Conservation (phyloP, 1,140 invertebrate species). For the Drosophila sp. region DNA sequence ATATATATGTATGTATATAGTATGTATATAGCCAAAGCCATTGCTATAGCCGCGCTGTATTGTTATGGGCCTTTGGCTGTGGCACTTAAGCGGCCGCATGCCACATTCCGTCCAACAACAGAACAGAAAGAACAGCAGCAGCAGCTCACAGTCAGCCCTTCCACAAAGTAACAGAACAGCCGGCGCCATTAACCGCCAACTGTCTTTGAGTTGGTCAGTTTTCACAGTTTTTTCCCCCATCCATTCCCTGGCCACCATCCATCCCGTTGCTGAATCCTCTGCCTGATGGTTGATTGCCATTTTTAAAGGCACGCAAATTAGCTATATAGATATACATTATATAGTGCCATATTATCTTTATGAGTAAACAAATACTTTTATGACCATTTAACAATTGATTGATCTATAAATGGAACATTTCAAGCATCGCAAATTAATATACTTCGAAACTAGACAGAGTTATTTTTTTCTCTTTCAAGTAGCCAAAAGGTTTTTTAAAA, state of each 20-base stretch:
- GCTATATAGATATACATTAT: constrained; percentile 31
- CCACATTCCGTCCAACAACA: constrained; percentile 26
- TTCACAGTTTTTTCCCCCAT: neutral
- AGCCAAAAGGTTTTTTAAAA: too few species aligned
- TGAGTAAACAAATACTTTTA: constrained; percentile 47
- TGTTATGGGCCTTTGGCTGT: constrained; percentile 68
- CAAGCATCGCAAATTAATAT: neutral
- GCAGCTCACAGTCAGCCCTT: constrained; percentile 27
- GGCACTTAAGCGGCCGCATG: constrained; percentile 79
- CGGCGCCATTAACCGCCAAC: constrained; percentile 31
- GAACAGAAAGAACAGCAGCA: constrained; percentile 32
- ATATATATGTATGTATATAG: constrained; percentile 4
- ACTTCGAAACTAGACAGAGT: neutral
- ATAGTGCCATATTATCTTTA: constrained; percentile 43
- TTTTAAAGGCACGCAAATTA: constrained; percentile 52
- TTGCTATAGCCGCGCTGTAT: constrained; percentile 54
- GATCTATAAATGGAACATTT: constrained; percentile 38
- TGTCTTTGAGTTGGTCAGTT: constrained; percentile 34
- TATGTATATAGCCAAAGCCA: constrained; percentile 23
- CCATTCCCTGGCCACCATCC: constrained; percentile 5
- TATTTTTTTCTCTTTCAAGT: too few species aligned
- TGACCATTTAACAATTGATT: constrained; percentile 49
- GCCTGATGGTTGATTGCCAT: constrained; percentile 5
- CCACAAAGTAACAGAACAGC: constrained; percentile 36
- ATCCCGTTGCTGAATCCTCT: neutral